Evolutionary conservation across 1,140 invertebrate genomes (phyloP), one percentile per base, ranked within the genome.

Genomic region (Aphis craccivora): DNA sequence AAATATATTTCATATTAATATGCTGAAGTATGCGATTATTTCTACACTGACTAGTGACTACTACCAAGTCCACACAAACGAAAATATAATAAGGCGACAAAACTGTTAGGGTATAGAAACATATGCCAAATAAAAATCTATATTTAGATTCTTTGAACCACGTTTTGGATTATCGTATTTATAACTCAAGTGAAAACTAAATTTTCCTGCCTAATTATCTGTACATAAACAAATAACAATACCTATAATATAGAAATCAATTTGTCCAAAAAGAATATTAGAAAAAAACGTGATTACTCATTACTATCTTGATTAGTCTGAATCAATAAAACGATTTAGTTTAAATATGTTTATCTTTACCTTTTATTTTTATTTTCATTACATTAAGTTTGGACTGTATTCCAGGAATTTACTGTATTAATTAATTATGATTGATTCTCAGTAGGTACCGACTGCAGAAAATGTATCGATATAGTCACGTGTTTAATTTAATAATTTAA

Each of bases 51-150:
- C 22, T 11, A 23, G 55, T 9, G 2, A 40, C 22, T 22, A 83
- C 37, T 43, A 84, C 22, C 23, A 84, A 84, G 43, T 48, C 30
- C 43, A 45, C 14, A 48, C 25, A 43, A 45, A 87, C 43, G 43
- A 87, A 45, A 45, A 87, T 87, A 45, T 87, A 45, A 45, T 45
- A 45, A 48, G 43, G 43, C 43, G 43, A 87, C 86, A 48, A 48
- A 87, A 48, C 43, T 11, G 25, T 67, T 30, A 43, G 55, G 40
- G 30, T 45, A 30, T 40, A n/a, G 60, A 67, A 76, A 76, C 90
- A 43, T 91, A 35, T 91, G 90, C 90, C 90, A 91, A 91, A 76
- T 43, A 43, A 67, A 67, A 35, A 76, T 20, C n/a, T 91, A 91
- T 90, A 91, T 76, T 67, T 91, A 91, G 55, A 91, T 43, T 67